Evolutionary conservation across 2,113 vertebrate genomes (phyloP).

Genomic region (Clarias gariepinus): DNA sequence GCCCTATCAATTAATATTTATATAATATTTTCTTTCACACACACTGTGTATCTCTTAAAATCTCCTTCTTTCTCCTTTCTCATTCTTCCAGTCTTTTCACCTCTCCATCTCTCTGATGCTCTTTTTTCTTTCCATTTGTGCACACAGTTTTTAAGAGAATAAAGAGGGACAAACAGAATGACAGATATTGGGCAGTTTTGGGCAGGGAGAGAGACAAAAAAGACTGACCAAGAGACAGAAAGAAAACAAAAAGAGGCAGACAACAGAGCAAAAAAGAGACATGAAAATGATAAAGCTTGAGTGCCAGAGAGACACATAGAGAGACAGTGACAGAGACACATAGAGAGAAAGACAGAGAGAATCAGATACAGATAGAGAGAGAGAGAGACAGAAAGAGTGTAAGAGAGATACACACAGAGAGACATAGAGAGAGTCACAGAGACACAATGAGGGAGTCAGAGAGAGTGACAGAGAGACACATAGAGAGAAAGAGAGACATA

Average conservation of each 20-base stretch:
- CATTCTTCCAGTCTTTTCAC: not conserved
- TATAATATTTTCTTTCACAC: too few relatives aligned
- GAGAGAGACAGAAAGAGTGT: conserved; percentile 12
- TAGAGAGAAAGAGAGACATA: not conserved
- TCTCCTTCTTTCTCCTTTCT: not conserved
- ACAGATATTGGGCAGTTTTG: too few relatives aligned
- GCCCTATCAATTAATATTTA: too few relatives aligned
- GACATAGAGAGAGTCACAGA: too few relatives aligned
- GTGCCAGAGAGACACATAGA: not conserved
- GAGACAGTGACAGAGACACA: not conserved
- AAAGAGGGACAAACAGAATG: too few relatives aligned
- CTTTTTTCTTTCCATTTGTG: not conserved
- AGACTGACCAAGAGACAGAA: too few relatives aligned
- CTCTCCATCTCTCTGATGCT: not conserved
- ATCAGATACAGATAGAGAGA: not conserved
- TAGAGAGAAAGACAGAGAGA: not conserved
- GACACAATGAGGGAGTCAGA: too few relatives aligned
- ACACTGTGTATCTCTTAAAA: not conserved
- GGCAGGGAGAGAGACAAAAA: too few relatives aligned
- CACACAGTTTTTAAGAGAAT: too few relatives aligned
- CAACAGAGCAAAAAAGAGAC: too few relatives aligned
- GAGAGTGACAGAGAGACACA: not conserved
- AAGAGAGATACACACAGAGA: conserved; percentile 14
- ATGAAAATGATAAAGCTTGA: conserved; percentile 10
- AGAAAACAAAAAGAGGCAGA: too few relatives aligned